phyloP scores from a whole-genome alignment of 2,888 invertebrate species.

The Heliothis peltigera region DNA sequence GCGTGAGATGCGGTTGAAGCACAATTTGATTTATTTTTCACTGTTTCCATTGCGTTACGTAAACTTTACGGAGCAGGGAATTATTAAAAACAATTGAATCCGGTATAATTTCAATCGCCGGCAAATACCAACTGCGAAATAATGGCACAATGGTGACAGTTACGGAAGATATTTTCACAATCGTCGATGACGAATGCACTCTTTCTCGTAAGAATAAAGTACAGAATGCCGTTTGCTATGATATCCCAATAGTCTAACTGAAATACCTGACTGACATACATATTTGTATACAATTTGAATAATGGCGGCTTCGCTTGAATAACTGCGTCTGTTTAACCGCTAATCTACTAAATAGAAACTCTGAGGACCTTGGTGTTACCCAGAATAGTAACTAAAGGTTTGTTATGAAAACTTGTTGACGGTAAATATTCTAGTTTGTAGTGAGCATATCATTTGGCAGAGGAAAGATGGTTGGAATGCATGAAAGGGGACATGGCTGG shows the following conservation, averaged over 20 bases:
- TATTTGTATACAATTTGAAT: slow-evolving; percentile 2
- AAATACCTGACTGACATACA: background rate
- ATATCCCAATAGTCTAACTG: background rate
- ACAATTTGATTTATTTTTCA: slow-evolving; percentile 41
- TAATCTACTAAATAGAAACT: slow-evolving; percentile 41
- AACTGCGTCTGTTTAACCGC: slow-evolving; percentile 20
- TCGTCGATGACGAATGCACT: background rate
- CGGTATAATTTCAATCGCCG: background rate
- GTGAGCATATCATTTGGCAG: too few relatives aligned
- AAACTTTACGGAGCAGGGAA: slow-evolving; percentile 12
- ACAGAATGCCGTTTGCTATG: too few relatives aligned
- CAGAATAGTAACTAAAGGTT: slow-evolving; percentile 18
- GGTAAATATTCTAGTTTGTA: background rate
- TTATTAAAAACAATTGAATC: slow-evolving; percentile 14
- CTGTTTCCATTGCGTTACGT: slow-evolving; percentile 55
- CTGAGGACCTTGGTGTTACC: slow-evolving; percentile 32
- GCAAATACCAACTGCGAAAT: background rate
- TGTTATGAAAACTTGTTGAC: background rate
- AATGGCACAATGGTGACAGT: background rate
- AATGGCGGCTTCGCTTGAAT: slow-evolving; percentile 26
- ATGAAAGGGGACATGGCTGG: too few relatives aligned
- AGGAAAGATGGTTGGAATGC: too few relatives aligned
- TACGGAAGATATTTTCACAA: slow-evolving; percentile 2
- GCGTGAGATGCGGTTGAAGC: slow-evolving; percentile 70
- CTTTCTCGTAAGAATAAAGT: too few relatives aligned